Base-by-base conservation (phyloP, 2,888 invertebrate species). In the Cybosia mesomella region DNA sequence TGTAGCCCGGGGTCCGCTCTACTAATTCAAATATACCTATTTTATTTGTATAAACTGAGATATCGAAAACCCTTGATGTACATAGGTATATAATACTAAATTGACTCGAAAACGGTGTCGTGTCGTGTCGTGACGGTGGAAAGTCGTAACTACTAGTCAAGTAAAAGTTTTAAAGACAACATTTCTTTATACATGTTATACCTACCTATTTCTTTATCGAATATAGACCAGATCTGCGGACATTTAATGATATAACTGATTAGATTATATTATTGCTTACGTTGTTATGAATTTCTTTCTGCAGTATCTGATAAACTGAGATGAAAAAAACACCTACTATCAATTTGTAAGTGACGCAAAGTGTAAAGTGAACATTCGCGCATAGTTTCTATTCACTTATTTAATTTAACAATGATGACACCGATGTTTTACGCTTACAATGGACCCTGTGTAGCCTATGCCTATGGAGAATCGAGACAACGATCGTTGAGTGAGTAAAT, bases 291-390 rank as follows among this genome's bases (percentile, higher is more conserved):
- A 53, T 66, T 65, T 43, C 32, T 32, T 65, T 60, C 69, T 71
- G 70, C 70, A 72, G 67, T 49, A 66, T 67, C 64, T 72, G 67
- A 79, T 71, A 68, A 80, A 63, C 58, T 54, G 67, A 80, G 76
- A 78, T 70, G 70, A 75, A 64, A 64, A 60, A 68, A 63, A 58
- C 74, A 68, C 28, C 43, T 28, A 22, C 18, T 64, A 55, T 67
- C 64, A 67, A 70, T 54, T 55, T n/a, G 36, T 61, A n/a, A 60
- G 62, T 58, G n/a, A 43, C 58, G 57, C 28, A 18, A 34, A 32
- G 49, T 58, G 32, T 8, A 43, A 34, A 21, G 66, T 60, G 60
- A 60, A 66, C 11, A 54, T 36, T 53, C 9, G 60, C n/a, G 5
- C 11, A 49, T 13, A 13, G 8, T 1, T 24, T 61, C 11, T 43